phyloP scores from a whole-genome alignment of 2,797 vertebrate genomes.

The Parambassis ranga region DNA sequence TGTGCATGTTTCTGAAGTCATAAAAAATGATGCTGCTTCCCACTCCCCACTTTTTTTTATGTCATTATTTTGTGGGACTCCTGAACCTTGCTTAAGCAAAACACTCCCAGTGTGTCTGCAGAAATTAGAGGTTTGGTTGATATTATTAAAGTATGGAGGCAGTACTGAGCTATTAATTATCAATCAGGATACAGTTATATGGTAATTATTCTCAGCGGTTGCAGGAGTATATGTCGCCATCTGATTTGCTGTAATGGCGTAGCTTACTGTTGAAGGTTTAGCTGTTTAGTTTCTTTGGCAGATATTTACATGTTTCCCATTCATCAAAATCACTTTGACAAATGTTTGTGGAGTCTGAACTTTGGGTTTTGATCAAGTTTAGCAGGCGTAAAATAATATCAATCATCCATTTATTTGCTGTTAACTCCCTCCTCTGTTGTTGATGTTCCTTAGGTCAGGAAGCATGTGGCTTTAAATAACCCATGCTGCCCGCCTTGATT shows the following conservation, averaged over 20 bases:
- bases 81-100: not conserved
- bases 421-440: slow-evolving; percentile 3
- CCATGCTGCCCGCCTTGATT: slow-evolving; percentile 16
- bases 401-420: slow-evolving; percentile 6
- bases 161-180: slow-evolving; percentile 34
- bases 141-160: slow-evolving; percentile 20
- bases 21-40: not conserved
- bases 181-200: slow-evolving; percentile 35
- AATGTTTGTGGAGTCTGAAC: slow-evolving; percentile 12
- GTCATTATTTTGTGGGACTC: not conserved
- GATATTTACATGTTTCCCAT: slow-evolving; percentile 20
- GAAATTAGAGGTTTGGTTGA: slow-evolving; percentile 20
- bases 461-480: slow-evolving; percentile 31
- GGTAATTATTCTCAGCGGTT: slow-evolving; percentile 9
- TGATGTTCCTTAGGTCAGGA: slow-evolving; percentile 14
- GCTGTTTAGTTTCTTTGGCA: slow-evolving; percentile 15
- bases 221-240: not conserved
- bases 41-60: no score
- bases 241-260: slow-evolving; percentile 2
- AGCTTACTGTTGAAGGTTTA: slow-evolving; percentile 7
- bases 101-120: not conserved
- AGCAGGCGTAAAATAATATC: slow-evolving; percentile 9
- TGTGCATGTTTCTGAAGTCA: not conserved
- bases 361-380: not conserved
- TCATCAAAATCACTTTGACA: slow-evolving; percentile 23